Percentiles rank a stretch among this genome's conserved stretches.
Conservation (phyloP, 1,140 invertebrate genomes). For the Trachymyrmex septentrionalis region DNA sequence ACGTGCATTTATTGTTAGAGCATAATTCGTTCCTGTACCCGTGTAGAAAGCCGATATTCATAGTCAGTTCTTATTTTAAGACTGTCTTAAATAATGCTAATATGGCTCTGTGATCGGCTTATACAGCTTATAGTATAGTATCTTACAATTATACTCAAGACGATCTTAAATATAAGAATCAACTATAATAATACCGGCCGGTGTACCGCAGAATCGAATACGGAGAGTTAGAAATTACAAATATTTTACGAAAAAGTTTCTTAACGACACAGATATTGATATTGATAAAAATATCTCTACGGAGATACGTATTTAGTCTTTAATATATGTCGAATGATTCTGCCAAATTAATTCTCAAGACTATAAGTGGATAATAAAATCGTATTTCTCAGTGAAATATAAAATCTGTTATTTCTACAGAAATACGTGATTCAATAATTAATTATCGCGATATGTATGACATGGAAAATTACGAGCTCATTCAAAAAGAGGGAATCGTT, state of each 20-base stretch:
- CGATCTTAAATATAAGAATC: too few relatives aligned
- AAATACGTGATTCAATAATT: slow-evolving; percentile 7
- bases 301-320: background rate
- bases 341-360: background rate
- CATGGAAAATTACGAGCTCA: slow-evolving; percentile 13
- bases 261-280: background rate
- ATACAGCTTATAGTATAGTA: too few relatives aligned
- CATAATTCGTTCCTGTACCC: too few relatives aligned
- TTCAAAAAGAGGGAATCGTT: slow-evolving; percentile 5
- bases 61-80: too few relatives aligned
- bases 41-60: too few relatives aligned
- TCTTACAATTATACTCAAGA: too few relatives aligned
- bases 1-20: background rate
- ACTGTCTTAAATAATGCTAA: too few relatives aligned
- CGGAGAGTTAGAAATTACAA: background rate
- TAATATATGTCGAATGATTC: background rate
- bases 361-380: background rate
- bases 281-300: background rate
- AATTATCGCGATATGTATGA: slow-evolving; percentile 12
- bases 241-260: background rate
- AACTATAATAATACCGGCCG: too few relatives aligned
- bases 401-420: background rate
- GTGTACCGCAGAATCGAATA: background rate
- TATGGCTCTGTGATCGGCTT: too few relatives aligned
- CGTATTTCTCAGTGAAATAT: background rate